phyloP scores from a whole-genome alignment of 2,797 vertebrate species.

The Pitangus sulphuratus region DNA sequence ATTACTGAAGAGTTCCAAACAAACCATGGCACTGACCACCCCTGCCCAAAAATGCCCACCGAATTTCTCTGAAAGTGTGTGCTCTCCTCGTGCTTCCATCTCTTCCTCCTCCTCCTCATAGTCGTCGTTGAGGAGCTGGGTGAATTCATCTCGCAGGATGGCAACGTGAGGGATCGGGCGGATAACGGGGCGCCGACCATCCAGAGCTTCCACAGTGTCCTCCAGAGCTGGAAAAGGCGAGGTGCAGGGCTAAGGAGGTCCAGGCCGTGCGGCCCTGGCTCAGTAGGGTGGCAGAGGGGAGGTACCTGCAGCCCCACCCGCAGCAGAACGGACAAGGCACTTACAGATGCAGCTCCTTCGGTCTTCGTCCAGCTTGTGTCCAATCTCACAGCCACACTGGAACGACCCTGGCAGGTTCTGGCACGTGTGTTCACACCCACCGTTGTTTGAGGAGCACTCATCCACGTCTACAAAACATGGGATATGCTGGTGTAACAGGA shows the following conservation, averaged over 20 bases:
- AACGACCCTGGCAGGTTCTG: constrained; percentile 90
- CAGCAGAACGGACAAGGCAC: not conserved
- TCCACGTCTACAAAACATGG: constrained; percentile 82
- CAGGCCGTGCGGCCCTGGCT: accelerated
- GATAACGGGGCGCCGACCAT: constrained; percentile 50
- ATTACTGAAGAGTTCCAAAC: not conserved
- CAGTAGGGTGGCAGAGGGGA: accelerated
- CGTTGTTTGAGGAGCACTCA: constrained; percentile 83
- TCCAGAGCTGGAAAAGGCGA: constrained; percentile 23
- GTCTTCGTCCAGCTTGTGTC: constrained; percentile 86
- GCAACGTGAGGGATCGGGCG: constrained; percentile 80
- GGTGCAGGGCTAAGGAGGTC: not conserved
- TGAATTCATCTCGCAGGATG: constrained; percentile 80
- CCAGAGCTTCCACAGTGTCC: constrained; percentile 70
- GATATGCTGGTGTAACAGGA: not conserved
- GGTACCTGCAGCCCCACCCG: not conserved
- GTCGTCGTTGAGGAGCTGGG: constrained; percentile 80
- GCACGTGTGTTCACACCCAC: constrained; percentile 88
- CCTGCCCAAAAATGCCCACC: constrained; percentile 74
- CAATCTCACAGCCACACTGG: constrained; percentile 85
- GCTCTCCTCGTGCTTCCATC: constrained; percentile 86
- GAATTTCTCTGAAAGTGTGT: constrained; percentile 87
- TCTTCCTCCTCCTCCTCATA: constrained; percentile 84
- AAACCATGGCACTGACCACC: accelerated
- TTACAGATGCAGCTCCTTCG: constrained; percentile 86